Conservation (phyloP, 2,113 vertebrate genomes). For the Xerus inauris region DNA sequence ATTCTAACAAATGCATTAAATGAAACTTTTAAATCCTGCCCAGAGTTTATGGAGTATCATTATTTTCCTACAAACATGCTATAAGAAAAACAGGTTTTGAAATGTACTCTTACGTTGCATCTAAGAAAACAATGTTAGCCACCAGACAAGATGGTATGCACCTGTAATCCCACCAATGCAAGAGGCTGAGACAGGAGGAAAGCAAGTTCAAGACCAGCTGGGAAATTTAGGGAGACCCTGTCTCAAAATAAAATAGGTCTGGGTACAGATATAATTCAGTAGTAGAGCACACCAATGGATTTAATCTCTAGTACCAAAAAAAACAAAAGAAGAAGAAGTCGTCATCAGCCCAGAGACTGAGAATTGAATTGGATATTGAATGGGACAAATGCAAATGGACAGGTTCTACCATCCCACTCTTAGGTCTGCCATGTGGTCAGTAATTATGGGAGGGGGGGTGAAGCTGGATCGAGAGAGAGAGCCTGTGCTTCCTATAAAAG, state of each 20-base stretch:
- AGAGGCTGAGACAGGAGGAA: no score
- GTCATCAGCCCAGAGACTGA: background rate
- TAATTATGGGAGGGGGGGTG: background rate
- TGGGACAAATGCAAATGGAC: background rate
- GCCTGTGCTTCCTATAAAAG: background rate
- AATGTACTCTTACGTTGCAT: background rate
- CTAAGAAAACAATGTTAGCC: background rate
- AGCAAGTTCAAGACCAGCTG: no score
- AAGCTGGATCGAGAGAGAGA: background rate
- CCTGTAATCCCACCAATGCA: no score
- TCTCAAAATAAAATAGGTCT: no score
- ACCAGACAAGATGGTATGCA: no score
- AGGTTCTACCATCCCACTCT: background rate
- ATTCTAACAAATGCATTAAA: conserved; percentile 34
- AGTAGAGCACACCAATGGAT: no score
- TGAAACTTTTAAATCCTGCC: conserved; percentile 39
- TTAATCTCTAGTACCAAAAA: no score
- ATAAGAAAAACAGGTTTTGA: conserved; percentile 44
- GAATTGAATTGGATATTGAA: background rate
- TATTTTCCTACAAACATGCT: conserved; percentile 13
- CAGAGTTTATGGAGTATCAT: background rate
- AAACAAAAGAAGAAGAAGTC: background rate
- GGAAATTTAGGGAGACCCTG: no score
- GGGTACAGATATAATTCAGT: no score
- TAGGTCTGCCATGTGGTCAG: background rate